Evolutionary conservation across 2,888 invertebrate genomes (phyloP), one percentile per base, ranked within the genome.

Genomic region (Thysanoteuthis rhombus): DNA sequence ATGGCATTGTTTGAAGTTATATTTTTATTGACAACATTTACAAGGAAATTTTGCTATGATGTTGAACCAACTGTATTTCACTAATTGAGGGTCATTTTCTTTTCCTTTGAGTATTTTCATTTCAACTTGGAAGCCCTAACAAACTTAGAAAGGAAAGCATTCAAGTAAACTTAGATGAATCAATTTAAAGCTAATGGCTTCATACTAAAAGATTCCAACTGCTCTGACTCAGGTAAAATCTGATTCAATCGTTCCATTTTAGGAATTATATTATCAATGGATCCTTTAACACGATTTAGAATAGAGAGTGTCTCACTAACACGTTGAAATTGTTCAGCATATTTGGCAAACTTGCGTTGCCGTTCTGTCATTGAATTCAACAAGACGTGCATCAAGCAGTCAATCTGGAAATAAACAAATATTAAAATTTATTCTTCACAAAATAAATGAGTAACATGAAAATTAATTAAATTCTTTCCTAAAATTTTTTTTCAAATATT

Each of bases 241-340:
- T 98, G 98, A 96, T 99, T 99, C 92, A 99, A 97, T 36, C 98
- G 98, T 96, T 99, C 99, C 96, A 99, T 98, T 93, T 98, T 98
- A 96, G 98, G 98, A 1, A 99, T 97, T 0, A 98, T 98, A 97
- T 98, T 98, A 97, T 98, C 98, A 38, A 99, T 97, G 93, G 98
- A 97, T 94, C 98, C 98, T 96, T 98, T 98, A 96, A 99, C 98
- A 45, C 98, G 97, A 89, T 98, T 98, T 93, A 99, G 97, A 96
- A 98, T 98, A 95, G 98, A 98, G 0, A 98, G 98, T 32, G 99
- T 98, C 94, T 99, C 98, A 93, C 98, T 98, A 0, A 99, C 98
- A 95, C 98, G 98, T 75, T 98, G 98, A 94, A 99, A 97, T 93
- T 98, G 98, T 96, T 99, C 99, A 0, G 98, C 98, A 97, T 98